Conservation (phyloP, 2,113 vertebrate genomes). For the Theristicus caerulescens region DNA sequence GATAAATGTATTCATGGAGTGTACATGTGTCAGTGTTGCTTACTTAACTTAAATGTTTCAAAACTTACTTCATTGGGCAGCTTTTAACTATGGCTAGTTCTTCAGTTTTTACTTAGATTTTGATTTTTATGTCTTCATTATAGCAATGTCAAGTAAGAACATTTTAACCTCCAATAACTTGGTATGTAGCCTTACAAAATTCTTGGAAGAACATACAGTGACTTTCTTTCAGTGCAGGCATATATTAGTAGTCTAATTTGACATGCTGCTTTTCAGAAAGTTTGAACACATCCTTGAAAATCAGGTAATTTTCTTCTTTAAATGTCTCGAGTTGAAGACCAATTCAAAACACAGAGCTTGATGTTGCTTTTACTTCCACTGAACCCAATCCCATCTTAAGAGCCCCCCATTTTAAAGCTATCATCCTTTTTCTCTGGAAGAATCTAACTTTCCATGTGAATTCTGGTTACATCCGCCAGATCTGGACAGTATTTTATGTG, state of each 20-base stretch:
- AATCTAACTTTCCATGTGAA: neutral
- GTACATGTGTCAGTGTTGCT: neutral
- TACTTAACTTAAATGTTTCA: constrained; percentile 32
- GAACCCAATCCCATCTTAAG: neutral
- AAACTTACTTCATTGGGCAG: constrained; percentile 21
- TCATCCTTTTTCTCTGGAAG: constrained; percentile 12
- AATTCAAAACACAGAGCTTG: neutral
- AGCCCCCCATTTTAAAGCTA: constrained; percentile 13
- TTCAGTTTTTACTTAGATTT: neutral
- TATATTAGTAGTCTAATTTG: neutral
- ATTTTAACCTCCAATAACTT: neutral
- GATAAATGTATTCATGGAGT: neutral
- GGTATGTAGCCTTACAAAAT: neutral
- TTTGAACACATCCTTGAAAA: neutral
- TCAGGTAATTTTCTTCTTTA: neutral
- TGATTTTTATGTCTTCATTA: neutral
- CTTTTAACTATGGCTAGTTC: constrained; percentile 11
- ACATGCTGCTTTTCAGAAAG: neutral
- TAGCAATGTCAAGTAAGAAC: neutral
- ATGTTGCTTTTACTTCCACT: neutral
- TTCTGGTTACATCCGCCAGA: constrained; percentile 6
- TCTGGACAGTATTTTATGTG: constrained; percentile 7
- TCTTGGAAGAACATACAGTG: neutral
- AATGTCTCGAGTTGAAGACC: neutral
- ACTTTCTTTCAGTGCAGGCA: neutral